Base-by-base conservation (phyloP, 2,113 vertebrate genomes). In the Rhabdomys dilectus region DNA sequence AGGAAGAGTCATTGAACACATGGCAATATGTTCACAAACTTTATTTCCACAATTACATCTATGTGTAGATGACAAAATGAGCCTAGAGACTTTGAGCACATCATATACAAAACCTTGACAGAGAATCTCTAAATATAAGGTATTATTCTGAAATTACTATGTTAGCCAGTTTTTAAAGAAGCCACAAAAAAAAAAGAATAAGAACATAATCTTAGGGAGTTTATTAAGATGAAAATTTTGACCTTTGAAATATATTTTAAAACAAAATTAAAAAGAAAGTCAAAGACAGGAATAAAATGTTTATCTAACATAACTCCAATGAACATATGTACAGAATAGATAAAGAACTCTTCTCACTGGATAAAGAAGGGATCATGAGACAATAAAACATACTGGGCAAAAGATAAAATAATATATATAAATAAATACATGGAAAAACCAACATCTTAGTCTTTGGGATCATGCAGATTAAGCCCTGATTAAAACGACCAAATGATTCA, bases 241-340 rank as follows among this genome's bases (percentile, higher is more conserved):
- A 11, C 31, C 29, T 26, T 75, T 81, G 26, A 16, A 73, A 58
- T 48, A 2, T 17, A 9, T 62, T 34, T n/a, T 66, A 48, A 60
- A 34, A 78, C 39, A 93, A 82, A 93, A 93, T 81, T 11, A 88
- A 88, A 91, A 22, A 58, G 34, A 48, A 92, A 66, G 9, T 10
- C 29, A 81, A 10, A 48, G 34, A 29, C 3, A 45, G 26, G 6
- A 21, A 75, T 19, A 66, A 81, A 77, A 45, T 58, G 66, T 53
- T 91, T 91, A 85, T 39, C 58, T 85, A n/a, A 29, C 11, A n/a
- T 68, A 76, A 56, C 68, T 95, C 36, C 58, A 17, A 39, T 77
- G 21, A 77, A 91, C 34, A 64, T 5, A 13, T 42, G 8, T 77
- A 45, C 29, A 93, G 39, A 24, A 80, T 39, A 62, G 26, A 31